Evolutionary conservation across 1,140 invertebrate genomes (phyloP).

Genomic region (Spodoptera litura): DNA sequence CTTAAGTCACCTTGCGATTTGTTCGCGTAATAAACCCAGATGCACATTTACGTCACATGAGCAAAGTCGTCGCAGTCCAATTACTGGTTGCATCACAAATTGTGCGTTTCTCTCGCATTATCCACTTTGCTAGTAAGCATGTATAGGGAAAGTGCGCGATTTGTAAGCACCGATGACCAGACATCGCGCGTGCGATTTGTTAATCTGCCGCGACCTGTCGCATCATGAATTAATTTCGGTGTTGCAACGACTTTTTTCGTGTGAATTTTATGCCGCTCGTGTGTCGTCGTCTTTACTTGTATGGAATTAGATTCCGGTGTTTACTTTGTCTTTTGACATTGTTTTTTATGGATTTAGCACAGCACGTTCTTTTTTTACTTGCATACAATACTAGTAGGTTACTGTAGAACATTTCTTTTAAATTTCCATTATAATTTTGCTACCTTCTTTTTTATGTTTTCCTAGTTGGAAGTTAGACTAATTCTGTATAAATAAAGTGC

Average conservation of each 20-base stretch:
- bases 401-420: too few relatives aligned
- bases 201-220: constrained; percentile 16
- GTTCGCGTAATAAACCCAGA: constrained; percentile 1
- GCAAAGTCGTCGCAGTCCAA: constrained; percentile 12
- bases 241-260: constrained; percentile 11
- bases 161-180: constrained; percentile 14
- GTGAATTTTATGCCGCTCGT: constrained; percentile 9
- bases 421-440: too few relatives aligned
- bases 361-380: too few relatives aligned
- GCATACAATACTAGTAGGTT: too few relatives aligned
- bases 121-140: constrained; percentile 1
- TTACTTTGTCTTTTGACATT: neutral
- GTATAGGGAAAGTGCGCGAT: constrained; percentile 23
- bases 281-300: neutral
- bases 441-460: too few relatives aligned
- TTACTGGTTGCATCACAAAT: constrained; percentile 16
- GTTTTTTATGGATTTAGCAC: neutral
- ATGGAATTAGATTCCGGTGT: constrained; percentile 6
- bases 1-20: neutral
- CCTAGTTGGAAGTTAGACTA: too few relatives aligned
- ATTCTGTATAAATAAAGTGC: too few relatives aligned
- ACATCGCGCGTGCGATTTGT: neutral
- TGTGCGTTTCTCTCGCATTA: constrained; percentile 8
- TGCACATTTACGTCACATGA: constrained; percentile 11
- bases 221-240: constrained; percentile 18